Base-by-base conservation (phyloP, 2,113 vertebrate species). In the Salminus brasiliensis region DNA sequence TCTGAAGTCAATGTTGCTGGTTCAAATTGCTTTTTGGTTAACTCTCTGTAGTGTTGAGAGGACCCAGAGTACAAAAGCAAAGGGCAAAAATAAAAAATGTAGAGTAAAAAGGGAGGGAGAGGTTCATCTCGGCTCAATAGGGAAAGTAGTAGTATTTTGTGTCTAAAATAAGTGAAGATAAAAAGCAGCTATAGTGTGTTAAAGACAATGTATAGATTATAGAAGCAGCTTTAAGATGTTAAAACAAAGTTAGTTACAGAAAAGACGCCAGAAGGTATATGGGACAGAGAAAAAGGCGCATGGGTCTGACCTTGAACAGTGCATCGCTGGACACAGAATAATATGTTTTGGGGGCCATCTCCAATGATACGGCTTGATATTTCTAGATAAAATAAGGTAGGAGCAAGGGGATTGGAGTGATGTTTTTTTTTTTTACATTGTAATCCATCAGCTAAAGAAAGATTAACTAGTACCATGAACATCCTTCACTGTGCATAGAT, bases 341-440 rank as follows among this genome's bases (percentile, higher is more conserved):
- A 94, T 91, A 94, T 89, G 93, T 91, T 94, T 94, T 93, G 89
- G 92, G 91, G 88, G 92, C 91, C 92, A 93, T 94, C 93, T 94
- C 93, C 93, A 94, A 94, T 91, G 92, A 93, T 82, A 93, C 92
- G 88, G 89, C 92, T 92, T 94, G 92, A 94, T 92, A 93, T 88
- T 92, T 94, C 93, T 94, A 92, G 91, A 94, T 92, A 90, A 82
- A 92, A 93, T 92, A 93, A 84, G 83, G 78, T 65, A 57, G 65
- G 79, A 49, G 32, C 52, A 69, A 74, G 72, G 63, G 43, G 25
- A 47, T 52, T 52, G 47, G 79, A 65, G 39, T 68, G 73, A 87
- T 91, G 89, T 91, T 92, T 90, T 65, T 87, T 86, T 90, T 87
- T n/a, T n/a, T n/a, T n/a, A n/a, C 25, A 90, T 82, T 11, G 76